phyloP scores from a whole-genome alignment of 2,797 vertebrate species.

The Allochrocebus solatus region DNA sequence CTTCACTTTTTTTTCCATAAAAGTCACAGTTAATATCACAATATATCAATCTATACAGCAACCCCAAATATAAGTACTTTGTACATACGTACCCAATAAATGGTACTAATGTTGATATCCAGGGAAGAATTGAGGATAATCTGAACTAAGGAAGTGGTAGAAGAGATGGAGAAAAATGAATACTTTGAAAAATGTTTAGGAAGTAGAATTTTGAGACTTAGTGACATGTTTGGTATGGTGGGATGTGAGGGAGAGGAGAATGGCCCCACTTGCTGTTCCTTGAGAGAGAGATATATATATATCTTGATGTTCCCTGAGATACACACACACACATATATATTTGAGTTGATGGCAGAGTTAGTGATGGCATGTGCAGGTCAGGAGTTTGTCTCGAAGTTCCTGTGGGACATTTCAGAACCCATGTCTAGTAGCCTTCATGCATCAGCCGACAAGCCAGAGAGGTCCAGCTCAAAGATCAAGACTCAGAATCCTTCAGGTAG shows the following conservation, averaged over 20 bases:
- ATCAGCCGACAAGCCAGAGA: not conserved
- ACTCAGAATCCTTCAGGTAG: not conserved
- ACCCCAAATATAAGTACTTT: not conserved
- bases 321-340: no score
- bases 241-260: no score
- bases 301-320: not conserved
- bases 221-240: not conserved
- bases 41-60: not conserved
- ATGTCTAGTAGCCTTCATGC: not conserved
- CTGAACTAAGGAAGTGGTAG: no score
- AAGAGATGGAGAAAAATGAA: not conserved
- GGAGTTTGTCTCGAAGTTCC: not conserved
- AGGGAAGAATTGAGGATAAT: not conserved
- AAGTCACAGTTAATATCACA: not conserved
- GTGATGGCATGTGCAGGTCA: no score
- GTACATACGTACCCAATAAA: not conserved
- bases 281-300: rapidly evolving
- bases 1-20: not conserved
- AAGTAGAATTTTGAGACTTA: not conserved
- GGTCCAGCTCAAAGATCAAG: not conserved
- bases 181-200: not conserved
- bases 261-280: not conserved
- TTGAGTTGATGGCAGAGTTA: no score
- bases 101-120: no score
- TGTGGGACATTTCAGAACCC: not conserved